Base-by-base conservation (phyloP, 1,140 invertebrate genomes). In the Zophobas morio region DNA sequence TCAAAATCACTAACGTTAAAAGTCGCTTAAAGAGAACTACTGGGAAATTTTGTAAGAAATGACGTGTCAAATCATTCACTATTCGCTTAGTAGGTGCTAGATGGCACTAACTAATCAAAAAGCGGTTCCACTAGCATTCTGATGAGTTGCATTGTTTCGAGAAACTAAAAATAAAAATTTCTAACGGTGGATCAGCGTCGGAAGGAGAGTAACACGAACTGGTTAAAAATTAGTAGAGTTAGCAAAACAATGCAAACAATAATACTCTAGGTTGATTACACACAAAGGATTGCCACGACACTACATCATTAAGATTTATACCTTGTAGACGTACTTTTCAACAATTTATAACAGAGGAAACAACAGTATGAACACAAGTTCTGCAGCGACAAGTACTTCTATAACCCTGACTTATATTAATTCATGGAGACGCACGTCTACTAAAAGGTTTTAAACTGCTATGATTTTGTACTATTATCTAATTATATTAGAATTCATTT, bases 1-100 rank as follows among this genome's bases (percentile, higher is more conserved):
- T 40, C 37, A 66, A 66, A 66, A 66, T 66, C 60, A 66, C 60
- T 66, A 66, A 66, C 60, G 60, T 66, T 20, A 66, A 66, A 42
- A 66, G 54, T 57, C 35, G 39, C 8, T 6, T 66, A 66, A 66
- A 66, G 2, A 66, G 20, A 20, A 20, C 20, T 20, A 20, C 20
- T 20, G 20, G 20, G 20, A 20, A 20, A 20, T 20, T 20, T 20
- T 20, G 20, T 20, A 20, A 20, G 20, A 20, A 20, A 20, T 20
- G 20, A 20, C 20, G 20, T 20, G 20, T 20, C 20, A 53, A 53
- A 53, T 53, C 20, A 53, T 53, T 53, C 5, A 51, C 8, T 51
- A 51, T 51, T 20, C 35, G 53, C 53, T 54, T 34, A 32, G 1
- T 8, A 8, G 49, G 35, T 3, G 35, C 35, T 46, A 46, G 42